These are phyloP conservation scores for Setophaga kirtlandii DNA, from an alignment of 2,113 vertebrate genomes.

Conservation along the genomic window DNA sequence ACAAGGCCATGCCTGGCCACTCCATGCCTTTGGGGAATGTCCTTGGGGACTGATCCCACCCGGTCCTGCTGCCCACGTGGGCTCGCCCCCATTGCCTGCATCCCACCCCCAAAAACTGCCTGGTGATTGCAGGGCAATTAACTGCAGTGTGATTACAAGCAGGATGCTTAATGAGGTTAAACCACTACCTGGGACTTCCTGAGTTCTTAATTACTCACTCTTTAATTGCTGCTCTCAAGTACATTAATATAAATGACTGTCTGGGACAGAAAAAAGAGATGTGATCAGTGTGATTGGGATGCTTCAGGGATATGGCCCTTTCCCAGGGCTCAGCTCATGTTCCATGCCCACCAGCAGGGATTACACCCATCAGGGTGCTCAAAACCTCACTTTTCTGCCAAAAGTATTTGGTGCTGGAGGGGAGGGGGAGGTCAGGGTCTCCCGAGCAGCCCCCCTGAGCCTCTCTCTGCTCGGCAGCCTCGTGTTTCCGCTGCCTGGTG, in stretches of 20 bases:
- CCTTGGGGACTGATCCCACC: neutral
- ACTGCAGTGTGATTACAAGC: neutral
- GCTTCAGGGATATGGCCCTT: neutral
- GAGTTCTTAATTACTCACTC: constrained; percentile 49
- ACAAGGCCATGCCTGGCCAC: neutral
- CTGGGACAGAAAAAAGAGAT: neutral
- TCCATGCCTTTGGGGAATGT: neutral
- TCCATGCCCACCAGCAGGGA: neutral
- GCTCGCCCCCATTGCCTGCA: neutral
- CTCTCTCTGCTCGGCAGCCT: constrained; percentile 75
- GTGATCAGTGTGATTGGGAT: neutral
- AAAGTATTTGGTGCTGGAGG: neutral
- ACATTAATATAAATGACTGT: constrained; percentile 46
- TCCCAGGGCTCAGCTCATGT: neutral
- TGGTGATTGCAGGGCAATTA: neutral
- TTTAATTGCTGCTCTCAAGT: constrained; percentile 55
- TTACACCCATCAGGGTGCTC: neutral
- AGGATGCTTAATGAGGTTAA: constrained; percentile 41
- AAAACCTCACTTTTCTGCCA: neutral
- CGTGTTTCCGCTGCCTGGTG: constrained; percentile 90
- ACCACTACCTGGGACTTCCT: constrained; percentile 34
- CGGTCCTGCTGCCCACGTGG: accelerated
- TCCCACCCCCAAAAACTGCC: neutral
- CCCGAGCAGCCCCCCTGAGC: neutral
- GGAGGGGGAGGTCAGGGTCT: neutral